These are phyloP conservation scores for Semicossyphus pulcher DNA, from an alignment of 2,113 vertebrate genomes.

Conservation along the genomic window DNA sequence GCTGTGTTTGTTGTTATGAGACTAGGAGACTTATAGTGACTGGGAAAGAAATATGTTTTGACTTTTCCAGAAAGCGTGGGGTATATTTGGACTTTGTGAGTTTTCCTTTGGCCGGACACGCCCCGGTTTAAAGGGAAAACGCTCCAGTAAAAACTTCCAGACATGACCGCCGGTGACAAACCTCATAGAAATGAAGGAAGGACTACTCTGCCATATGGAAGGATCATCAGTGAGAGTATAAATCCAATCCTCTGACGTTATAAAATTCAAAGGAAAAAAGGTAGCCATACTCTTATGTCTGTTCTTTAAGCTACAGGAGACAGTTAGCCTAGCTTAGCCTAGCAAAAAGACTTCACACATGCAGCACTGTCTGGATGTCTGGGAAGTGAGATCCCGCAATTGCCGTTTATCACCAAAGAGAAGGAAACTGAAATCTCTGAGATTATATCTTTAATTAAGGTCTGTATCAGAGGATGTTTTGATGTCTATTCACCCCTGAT, in stretches of 20 bases:
- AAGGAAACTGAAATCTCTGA: too few relatives aligned
- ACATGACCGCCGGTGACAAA: slow-evolving; percentile 67
- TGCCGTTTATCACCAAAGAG: too few relatives aligned
- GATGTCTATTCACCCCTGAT: not conserved
- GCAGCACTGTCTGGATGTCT: too few relatives aligned
- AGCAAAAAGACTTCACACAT: not conserved
- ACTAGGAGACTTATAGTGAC: slow-evolving; percentile 61
- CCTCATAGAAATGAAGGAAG: slow-evolving; percentile 37
- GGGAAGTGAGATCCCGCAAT: too few relatives aligned
- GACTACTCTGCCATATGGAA: slow-evolving; percentile 24
- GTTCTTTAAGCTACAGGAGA: too few relatives aligned
- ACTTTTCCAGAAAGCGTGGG: slow-evolving; percentile 50
- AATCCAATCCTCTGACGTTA: too few relatives aligned
- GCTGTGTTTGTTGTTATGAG: slow-evolving; percentile 68
- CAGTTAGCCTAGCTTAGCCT: not conserved
- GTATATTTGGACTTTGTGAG: slow-evolving; percentile 65
- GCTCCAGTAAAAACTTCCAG: slow-evolving; percentile 74
- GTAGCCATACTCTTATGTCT: too few relatives aligned
- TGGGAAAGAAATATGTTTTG: slow-evolving; percentile 49
- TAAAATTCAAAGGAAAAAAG: too few relatives aligned
- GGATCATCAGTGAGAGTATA: slow-evolving; percentile 32
- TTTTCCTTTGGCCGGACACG: slow-evolving; percentile 66
- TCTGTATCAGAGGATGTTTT: not conserved
- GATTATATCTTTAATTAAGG: too few relatives aligned
- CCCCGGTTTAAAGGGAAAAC: slow-evolving; percentile 61